Percentiles rank a stretch among this genome's conserved stretches.
These are phyloP conservation scores for Platycnemis pennipes DNA, from an alignment of 2,888 invertebrate genomes.

Conservation along the genomic window DNA sequence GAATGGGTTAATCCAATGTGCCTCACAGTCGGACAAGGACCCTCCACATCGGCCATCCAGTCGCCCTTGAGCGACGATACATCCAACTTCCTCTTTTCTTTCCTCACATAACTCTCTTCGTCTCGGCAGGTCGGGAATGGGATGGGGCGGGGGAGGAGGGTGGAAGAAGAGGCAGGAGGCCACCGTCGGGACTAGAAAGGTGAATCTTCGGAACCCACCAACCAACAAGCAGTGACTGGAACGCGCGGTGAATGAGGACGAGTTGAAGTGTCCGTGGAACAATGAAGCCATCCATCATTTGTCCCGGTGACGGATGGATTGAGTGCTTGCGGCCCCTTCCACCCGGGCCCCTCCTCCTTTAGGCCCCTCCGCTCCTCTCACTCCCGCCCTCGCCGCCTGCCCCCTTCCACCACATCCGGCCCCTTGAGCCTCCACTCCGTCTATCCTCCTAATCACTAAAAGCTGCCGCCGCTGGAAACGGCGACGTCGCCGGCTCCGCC, in stretches of 20 bases:
- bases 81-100: slow-evolving; percentile 58
- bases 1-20: slow-evolving; percentile 58
- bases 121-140: neutral
- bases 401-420: slow-evolving; percentile 71
- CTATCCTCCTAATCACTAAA: slow-evolving; percentile 55
- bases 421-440: slow-evolving; percentile 73
- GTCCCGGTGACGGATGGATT: slow-evolving; percentile 63
- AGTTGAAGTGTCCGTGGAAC: slow-evolving; percentile 58
- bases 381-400: neutral
- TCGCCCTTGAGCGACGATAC: slow-evolving; percentile 59
- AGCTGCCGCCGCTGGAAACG: slow-evolving; percentile 53
- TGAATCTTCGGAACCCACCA: slow-evolving; percentile 63
- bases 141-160: neutral
- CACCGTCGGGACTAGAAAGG: slow-evolving; percentile 45
- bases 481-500: slow-evolving; percentile 7
- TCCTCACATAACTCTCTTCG: slow-evolving; percentile 59
- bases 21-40: slow-evolving; percentile 51
- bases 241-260: slow-evolving; percentile 64
- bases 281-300: slow-evolving; percentile 68
- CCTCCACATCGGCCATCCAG: slow-evolving; percentile 59
- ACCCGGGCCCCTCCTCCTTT: slow-evolving; percentile 74
- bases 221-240: slow-evolving; percentile 58
- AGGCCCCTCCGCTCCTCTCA: neutral
- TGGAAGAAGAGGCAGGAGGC: neutral
- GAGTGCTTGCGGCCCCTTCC: slow-evolving; percentile 72